Evolutionary conservation across 1,140 invertebrate species (phyloP).

Genomic region (Rhopalosiphum padi): DNA sequence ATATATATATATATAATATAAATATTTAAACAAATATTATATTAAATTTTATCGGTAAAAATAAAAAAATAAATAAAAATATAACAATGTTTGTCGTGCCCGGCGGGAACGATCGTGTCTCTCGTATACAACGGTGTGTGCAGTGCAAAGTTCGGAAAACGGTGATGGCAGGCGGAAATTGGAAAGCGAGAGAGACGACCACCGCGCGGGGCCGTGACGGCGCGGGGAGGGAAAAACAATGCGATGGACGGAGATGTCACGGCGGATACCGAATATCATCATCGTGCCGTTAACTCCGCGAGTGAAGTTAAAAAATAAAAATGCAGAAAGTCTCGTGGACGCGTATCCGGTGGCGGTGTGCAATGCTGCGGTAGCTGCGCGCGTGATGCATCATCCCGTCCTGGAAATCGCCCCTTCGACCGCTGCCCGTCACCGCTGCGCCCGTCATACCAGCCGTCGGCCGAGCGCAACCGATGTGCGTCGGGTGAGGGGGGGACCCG

Average conservation of each 20-base stretch:
- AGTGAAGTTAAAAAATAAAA: slow-evolving; percentile 19
- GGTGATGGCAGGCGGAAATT: background rate
- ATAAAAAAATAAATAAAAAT: background rate
- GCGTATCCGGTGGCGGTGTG: background rate
- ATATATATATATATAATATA: background rate
- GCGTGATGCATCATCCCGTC: background rate
- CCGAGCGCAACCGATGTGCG: background rate
- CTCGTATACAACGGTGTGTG: background rate
- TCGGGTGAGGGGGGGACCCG: background rate
- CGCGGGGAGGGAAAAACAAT: background rate
- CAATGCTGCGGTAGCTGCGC: background rate
- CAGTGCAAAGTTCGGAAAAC: background rate
- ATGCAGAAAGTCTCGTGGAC: background rate
- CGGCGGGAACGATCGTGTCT: background rate
- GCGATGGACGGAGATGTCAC: background rate
- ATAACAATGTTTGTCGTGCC: too few relatives aligned
- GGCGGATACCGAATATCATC: background rate
- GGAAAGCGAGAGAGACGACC: background rate
- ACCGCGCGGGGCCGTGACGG: background rate
- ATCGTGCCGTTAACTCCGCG: background rate
- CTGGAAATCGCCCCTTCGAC: background rate
- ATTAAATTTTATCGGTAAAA: background rate
- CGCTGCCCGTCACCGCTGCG: too few relatives aligned
- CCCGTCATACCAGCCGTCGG: too few relatives aligned
- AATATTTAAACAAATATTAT: background rate